A percentile compares a stretch with the other conserved stretches of the same genome.
phyloP scores from a whole-genome alignment of 1,140 invertebrate genomes.

The Limonius californicus region DNA sequence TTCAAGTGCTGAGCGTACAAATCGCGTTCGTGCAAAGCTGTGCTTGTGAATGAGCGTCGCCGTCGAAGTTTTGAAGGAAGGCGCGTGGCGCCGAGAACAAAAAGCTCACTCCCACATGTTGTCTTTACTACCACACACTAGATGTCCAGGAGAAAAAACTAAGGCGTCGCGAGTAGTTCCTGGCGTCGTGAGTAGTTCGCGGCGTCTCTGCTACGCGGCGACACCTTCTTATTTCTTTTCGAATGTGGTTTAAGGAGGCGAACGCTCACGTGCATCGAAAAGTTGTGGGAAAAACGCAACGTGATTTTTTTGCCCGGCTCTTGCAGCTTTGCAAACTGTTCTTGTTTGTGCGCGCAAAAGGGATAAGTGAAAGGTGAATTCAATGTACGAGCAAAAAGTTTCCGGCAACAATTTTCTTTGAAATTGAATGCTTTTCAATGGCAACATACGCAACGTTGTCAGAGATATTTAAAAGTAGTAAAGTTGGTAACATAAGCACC shows the following conservation, averaged over 20 bases:
- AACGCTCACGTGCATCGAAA: background rate
- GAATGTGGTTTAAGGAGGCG: background rate
- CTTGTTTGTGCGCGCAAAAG: background rate
- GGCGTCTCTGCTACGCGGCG: slow-evolving; percentile 35
- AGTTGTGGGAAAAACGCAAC: background rate
- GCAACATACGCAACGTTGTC: no score
- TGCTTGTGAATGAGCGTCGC: slow-evolving; percentile 11
- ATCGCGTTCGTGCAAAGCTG: no score
- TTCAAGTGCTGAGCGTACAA: no score
- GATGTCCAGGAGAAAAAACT: slow-evolving; percentile 42
- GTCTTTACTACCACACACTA: slow-evolving; percentile 43
- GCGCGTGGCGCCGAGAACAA: slow-evolving; percentile 6
- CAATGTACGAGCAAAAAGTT: no score
- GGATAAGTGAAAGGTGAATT: background rate
- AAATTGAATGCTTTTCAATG: no score
- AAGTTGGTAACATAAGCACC: no score
- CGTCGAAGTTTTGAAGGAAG: background rate
- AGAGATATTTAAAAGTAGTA: no score
- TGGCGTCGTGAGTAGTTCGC: slow-evolving; percentile 32
- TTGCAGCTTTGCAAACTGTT: background rate
- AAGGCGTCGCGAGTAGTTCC: slow-evolving; percentile 19
- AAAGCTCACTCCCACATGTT: slow-evolving; percentile 16
- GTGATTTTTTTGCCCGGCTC: background rate
- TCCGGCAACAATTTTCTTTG: no score
- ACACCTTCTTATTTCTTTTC: slow-evolving; percentile 27